phyloP scores from a whole-genome alignment of 30 jellyfish, hydroid and myxozoan species.

The Aurelia coerulea region DNA sequence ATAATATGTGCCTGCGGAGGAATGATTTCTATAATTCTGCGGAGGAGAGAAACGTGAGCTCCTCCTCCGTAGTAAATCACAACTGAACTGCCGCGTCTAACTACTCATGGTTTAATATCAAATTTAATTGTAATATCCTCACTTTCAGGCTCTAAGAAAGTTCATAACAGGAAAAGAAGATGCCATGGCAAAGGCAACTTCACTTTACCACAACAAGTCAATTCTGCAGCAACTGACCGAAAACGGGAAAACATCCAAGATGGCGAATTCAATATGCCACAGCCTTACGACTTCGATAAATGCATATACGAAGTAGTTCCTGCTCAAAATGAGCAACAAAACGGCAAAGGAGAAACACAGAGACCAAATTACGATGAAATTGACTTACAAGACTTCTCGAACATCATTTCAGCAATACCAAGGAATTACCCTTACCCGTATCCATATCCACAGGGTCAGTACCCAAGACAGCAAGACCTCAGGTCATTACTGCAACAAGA shows the following conservation, averaged over 20 bases:
- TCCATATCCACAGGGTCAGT: too few relatives aligned
- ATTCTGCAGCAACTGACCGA: background rate
- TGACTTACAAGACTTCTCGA: constrained; percentile 42
- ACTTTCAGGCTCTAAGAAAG: background rate
- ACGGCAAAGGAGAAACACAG: background rate
- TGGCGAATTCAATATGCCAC: constrained; percentile 13
- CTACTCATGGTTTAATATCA: background rate
- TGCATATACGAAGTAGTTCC: background rate
- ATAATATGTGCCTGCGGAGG: too few relatives aligned
- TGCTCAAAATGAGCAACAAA: background rate
- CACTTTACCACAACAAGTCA: background rate
- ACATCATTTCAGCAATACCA: constrained; percentile 21
- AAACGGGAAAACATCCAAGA: background rate
- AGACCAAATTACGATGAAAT: constrained; percentile 10
- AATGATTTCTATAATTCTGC: too few relatives aligned
- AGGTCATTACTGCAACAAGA: constrained; percentile 15
- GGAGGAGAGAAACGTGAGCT: too few relatives aligned
- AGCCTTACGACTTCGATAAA: constrained; percentile 4
- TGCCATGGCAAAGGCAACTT: background rate
- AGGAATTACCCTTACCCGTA: background rate
- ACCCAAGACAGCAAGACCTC: constrained; percentile 3
- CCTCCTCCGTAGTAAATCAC: too few relatives aligned
- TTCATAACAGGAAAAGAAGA: background rate
- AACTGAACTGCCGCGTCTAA: too few relatives aligned
- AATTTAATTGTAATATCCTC: too few relatives aligned